Percentiles rank a stretch among this genome's conserved stretches.
Evolutionary conservation across 2,797 vertebrate genomes (phyloP).

Genomic region (Pseudochaenichthys georgianus): DNA sequence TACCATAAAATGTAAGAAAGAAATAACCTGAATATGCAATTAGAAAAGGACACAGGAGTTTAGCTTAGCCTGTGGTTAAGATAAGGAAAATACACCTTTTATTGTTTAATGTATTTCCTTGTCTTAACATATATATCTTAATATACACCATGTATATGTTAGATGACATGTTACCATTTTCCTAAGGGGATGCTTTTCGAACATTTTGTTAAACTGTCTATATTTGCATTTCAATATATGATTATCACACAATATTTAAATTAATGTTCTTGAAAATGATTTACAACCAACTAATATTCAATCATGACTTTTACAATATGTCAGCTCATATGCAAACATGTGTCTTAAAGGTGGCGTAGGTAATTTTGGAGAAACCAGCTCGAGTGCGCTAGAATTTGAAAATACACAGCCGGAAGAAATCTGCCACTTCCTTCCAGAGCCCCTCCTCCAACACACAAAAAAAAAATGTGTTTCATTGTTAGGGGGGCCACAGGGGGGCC

Average conservation of each 20-base stretch:
- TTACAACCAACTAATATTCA: conserved; percentile 9
- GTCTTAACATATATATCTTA: too few relatives aligned
- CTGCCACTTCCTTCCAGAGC: too few relatives aligned
- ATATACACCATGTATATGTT: too few relatives aligned
- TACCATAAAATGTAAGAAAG: background rate
- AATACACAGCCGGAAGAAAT: too few relatives aligned
- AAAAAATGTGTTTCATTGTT: too few relatives aligned
- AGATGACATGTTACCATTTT: background rate
- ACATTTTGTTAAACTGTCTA: background rate
- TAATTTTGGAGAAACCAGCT: too few relatives aligned
- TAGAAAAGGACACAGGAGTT: background rate
- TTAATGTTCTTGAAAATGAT: background rate
- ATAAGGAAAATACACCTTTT: background rate
- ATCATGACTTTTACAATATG: conserved; percentile 14
- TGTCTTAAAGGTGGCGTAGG: background rate
- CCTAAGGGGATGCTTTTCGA: background rate
- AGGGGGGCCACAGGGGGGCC: too few relatives aligned
- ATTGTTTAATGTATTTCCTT: too few relatives aligned
- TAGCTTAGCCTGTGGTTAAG: background rate
- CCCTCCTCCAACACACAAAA: too few relatives aligned
- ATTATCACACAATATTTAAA: background rate
- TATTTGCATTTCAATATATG: conserved; percentile 10
- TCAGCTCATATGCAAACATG: conserved; percentile 10
- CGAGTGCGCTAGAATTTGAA: too few relatives aligned
- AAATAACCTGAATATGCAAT: background rate